Base-by-base conservation (phyloP, 1,140 invertebrate genomes). In the Aphis gossypii region DNA sequence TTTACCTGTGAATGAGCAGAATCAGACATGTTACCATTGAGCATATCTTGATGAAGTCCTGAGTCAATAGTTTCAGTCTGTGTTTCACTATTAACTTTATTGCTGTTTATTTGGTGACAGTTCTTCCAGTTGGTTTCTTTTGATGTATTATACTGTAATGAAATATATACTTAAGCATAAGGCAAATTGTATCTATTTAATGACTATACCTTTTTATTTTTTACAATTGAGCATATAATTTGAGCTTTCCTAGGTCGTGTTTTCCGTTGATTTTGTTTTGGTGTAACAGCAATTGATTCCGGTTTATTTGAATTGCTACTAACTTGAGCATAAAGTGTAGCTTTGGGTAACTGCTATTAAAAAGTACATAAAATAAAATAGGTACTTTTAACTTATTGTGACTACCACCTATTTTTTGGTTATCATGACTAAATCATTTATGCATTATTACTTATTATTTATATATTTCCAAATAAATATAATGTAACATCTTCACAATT, bases 301-400 rank as follows among this genome's bases (percentile, higher is more conserved):
- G 96, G 96, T 90, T 91, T 93, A 44, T 87, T 94, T 96, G 96
- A 94, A 96, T 96, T 82, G 95, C 96, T 95, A 94, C 97, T 96
- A 38, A 97, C 94, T 94, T 97, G 96, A 20, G 96, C 96, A 94
- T 96, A 97, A 7, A 97, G 94, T 21, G 96, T 96, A 9, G 96
- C 96, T 95, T 96, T 97, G 0, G 96, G 94, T 5, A 90, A 90
- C 30, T 90, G 96, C 96, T 94, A 95, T 96, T 94, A 23, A 95
- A 95, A 92, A 51, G 30, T 56, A 88, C 30, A 86, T 86, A 86
- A 46, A 30, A 84, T 14, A 44, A 44, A 41, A 84, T 76, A 51
- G 48, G 18, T 51, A 51, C 11, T 51, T 51, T 51, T 48, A 2
- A 48, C 0, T 48, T 1, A 48, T 48, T 48, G 48, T 18, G 18